Conservation (phyloP, 1,140 invertebrate genomes). For the Calycopis cecrops region DNA sequence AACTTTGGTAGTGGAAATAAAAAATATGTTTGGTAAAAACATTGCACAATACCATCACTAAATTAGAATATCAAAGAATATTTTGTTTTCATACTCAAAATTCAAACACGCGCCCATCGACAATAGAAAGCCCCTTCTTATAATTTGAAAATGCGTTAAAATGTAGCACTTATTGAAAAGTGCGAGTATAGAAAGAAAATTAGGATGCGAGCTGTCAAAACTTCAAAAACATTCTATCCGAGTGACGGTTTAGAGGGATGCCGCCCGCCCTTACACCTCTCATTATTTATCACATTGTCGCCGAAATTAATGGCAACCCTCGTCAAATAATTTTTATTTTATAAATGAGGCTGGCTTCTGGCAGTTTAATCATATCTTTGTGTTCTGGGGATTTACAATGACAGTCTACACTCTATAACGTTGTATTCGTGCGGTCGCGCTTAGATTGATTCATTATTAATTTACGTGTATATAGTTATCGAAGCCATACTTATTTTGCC, state of each 20-base stretch:
- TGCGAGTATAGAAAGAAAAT: conserved; percentile 60
- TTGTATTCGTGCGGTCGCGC: no score
- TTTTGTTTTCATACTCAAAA: no score
- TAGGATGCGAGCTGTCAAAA: conserved; percentile 68
- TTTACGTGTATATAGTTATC: no score
- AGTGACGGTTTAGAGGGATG: conserved; percentile 61
- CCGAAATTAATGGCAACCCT: conserved; percentile 71
- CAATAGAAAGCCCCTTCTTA: not conserved
- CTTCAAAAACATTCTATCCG: conserved; percentile 62
- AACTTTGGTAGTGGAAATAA: no score
- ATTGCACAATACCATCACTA: no score
- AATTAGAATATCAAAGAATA: no score
- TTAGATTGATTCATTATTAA: no score
- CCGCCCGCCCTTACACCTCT: conserved; percentile 66
- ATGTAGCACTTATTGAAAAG: conserved; percentile 52
- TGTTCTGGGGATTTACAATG: conserved; percentile 24
- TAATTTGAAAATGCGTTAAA: conserved; percentile 16
- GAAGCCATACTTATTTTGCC: no score
- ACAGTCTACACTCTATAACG: conserved; percentile 12
- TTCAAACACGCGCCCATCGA: no score
- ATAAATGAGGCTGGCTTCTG: conserved; percentile 64
- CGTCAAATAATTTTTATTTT: conserved; percentile 73
- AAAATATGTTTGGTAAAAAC: no score
- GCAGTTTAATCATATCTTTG: conserved; percentile 72
- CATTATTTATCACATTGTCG: conserved; percentile 74